phyloP scores from a whole-genome alignment of 2,113 vertebrate genomes.

The Xenopus borealis region DNA sequence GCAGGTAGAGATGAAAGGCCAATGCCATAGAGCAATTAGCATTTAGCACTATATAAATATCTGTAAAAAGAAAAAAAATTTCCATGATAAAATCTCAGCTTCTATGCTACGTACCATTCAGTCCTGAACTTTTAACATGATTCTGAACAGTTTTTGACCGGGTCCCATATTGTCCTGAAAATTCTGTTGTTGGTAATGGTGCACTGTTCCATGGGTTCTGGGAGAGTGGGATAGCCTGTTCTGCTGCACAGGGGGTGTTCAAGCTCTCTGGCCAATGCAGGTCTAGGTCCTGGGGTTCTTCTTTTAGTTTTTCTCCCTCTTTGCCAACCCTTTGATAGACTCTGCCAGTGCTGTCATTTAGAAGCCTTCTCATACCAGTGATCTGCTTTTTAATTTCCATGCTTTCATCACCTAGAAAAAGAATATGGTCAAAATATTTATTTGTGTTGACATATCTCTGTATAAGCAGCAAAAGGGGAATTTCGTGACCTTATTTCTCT shows the following conservation, averaged over 20 bases:
- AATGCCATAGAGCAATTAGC: too few species aligned
- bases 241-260: slow-evolving; percentile 57
- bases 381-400: slow-evolving; percentile 96
- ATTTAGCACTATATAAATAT: too few species aligned
- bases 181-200: slow-evolving; percentile 57
- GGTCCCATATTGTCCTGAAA: slow-evolving; percentile 78
- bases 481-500: too few species aligned
- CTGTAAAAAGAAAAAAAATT: too few species aligned
- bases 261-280: slow-evolving; percentile 67
- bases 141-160: slow-evolving; percentile 80
- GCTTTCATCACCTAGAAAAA: slow-evolving; percentile 79
- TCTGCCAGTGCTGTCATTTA: slow-evolving; percentile 85
- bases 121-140: slow-evolving; percentile 61
- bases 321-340: slow-evolving; percentile 83
- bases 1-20: too few species aligned
- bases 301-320: slow-evolving; percentile 77
- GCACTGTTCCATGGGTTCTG: slow-evolving; percentile 74
- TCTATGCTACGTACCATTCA: slow-evolving; percentile 69
- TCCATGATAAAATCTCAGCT: not conserved
- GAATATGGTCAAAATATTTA: slow-evolving; percentile 23
- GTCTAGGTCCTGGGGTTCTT: slow-evolving; percentile 77
- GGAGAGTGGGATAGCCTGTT: slow-evolving; percentile 60
- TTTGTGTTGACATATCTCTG: too few species aligned
- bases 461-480: too few species aligned
- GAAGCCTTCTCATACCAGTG: slow-evolving; percentile 93